These are phyloP conservation scores for Steinernema carpocapsae DNA, from an alignment of 2,888 invertebrate genomes.

Conservation along the genomic window DNA sequence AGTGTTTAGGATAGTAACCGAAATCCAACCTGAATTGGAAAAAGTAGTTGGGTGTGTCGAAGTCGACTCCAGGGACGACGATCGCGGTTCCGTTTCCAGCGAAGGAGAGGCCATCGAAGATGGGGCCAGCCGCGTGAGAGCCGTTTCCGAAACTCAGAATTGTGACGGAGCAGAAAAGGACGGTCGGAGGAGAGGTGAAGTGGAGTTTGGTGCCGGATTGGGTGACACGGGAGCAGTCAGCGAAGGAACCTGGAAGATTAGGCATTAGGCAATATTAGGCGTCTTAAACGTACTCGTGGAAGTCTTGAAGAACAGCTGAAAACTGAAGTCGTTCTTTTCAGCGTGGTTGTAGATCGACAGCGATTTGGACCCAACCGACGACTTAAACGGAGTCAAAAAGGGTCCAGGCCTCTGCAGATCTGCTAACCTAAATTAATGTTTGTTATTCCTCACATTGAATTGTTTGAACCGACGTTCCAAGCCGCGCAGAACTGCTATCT, in stretches of 20 bases:
- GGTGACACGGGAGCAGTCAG: background rate
- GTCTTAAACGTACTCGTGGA: background rate
- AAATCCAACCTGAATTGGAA: background rate
- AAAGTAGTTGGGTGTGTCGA: slow-evolving; percentile 9
- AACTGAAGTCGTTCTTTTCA: background rate
- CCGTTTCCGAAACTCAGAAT: background rate
- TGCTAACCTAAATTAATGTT: slow-evolving; percentile 1
- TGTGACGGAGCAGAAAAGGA: background rate
- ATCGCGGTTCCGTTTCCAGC: background rate
- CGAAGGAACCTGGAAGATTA: background rate
- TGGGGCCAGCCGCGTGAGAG: background rate
- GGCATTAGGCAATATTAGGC: no score
- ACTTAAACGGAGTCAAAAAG: background rate
- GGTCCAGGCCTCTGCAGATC: background rate
- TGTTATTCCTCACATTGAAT: background rate
- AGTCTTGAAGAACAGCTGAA: slow-evolving; percentile 10
- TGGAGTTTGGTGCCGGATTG: background rate
- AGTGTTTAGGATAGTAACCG: background rate
- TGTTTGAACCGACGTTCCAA: background rate
- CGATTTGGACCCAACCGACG: background rate
- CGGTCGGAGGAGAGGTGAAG: background rate
- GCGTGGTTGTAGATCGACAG: slow-evolving; percentile 3
- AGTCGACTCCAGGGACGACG: slow-evolving; percentile 12
- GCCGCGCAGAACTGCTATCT: background rate
- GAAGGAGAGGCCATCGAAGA: background rate